A percentile compares a stretch with the other conserved stretches of the same genome.
Evolutionary conservation across 2,888 invertebrate genomes (phyloP).

Genomic region (Teleiodes luculella): DNA sequence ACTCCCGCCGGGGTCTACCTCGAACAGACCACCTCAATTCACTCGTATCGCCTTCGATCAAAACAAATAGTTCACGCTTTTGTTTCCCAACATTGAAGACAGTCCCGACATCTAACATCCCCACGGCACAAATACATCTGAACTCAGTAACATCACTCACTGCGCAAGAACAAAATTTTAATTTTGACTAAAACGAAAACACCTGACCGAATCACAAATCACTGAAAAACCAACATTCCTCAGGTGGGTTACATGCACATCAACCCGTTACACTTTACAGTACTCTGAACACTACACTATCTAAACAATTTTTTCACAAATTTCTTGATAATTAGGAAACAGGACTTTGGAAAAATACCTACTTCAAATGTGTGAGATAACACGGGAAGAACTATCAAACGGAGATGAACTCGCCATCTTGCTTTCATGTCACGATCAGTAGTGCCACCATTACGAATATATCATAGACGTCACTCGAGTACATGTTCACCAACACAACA

Average conservation of each 20-base stretch:
- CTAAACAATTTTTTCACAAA: conserved; percentile 43
- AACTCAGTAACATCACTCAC: conserved; percentile 73
- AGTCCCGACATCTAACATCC: conserved; percentile 76
- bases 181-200: conserved; percentile 74
- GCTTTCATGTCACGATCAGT: conserved; percentile 68
- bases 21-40: conserved; percentile 74
- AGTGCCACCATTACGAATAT: conserved; percentile 50
- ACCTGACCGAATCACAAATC: conserved; percentile 81
- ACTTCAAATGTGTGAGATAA: conserved; percentile 63
- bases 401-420: conserved; percentile 79
- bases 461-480: conserved; percentile 33
- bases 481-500: conserved; percentile 47
- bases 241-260: conserved; percentile 79
- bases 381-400: conserved; percentile 69
- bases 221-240: conserved; percentile 82
- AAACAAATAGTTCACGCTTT: conserved; percentile 77
- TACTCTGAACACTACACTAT: conserved; percentile 51
- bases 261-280: conserved; percentile 44
- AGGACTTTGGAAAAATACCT: conserved; percentile 59
- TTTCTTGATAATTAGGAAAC: conserved; percentile 53
- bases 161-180: conserved; percentile 77
- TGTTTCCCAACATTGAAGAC: conserved; percentile 77
- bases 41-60: conserved; percentile 69
- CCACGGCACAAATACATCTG: conserved; percentile 75
- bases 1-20: conserved; percentile 79